Percentiles rank a stretch among this genome's conserved stretches.
These are phyloP conservation scores for Drosophila trapezifrons DNA, from an alignment of 1,140 invertebrate genomes.

Conservation along the genomic window DNA sequence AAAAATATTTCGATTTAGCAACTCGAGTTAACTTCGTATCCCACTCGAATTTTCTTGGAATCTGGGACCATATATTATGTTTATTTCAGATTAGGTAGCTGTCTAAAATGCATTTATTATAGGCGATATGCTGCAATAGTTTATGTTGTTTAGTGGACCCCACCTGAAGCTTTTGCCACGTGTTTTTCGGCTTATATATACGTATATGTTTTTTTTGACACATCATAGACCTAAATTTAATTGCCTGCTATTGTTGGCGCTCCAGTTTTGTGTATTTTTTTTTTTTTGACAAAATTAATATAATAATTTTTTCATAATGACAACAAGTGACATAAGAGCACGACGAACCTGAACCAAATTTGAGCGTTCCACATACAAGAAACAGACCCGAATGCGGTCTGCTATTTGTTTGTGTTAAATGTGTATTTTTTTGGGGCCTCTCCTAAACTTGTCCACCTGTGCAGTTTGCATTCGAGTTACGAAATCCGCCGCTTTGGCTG, in stretches of 20 bases:
- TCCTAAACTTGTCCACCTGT: conserved; percentile 75
- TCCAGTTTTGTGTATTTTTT: conserved; percentile 44
- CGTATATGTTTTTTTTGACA: conserved; percentile 24
- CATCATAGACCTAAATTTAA: conserved; percentile 44
- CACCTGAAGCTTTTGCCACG: conserved; percentile 46
- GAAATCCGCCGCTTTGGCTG: conserved; percentile 40
- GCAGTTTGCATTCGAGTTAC: conserved; percentile 56
- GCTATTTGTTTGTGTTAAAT: conserved; percentile 25
- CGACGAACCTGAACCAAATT: conserved; percentile 75
- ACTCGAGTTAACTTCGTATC: conserved; percentile 10
- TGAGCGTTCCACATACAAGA: conserved; percentile 49
- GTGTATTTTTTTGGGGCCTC: conserved; percentile 39
- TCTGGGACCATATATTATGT: conserved; percentile 45
- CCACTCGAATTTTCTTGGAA: conserved; percentile 34
- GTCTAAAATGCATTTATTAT: conserved; percentile 56
- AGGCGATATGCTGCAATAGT: conserved; percentile 47
- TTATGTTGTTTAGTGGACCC: conserved; percentile 36
- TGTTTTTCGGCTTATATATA: conserved; percentile 28
- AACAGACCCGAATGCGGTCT: conserved; percentile 40
- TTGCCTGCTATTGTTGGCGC: conserved; percentile 44
- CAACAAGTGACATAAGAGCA: conserved; percentile 71
- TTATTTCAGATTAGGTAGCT: conserved; percentile 52
- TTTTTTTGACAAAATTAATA: conserved; percentile 60
- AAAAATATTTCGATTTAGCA: conserved; percentile 37
- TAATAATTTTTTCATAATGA: conserved; percentile 73